Percentiles rank a stretch among this genome's conserved stretches.
phyloP scores from a whole-genome alignment of 2,888 invertebrate genomes.

The Eristalinus sepulchralis region DNA sequence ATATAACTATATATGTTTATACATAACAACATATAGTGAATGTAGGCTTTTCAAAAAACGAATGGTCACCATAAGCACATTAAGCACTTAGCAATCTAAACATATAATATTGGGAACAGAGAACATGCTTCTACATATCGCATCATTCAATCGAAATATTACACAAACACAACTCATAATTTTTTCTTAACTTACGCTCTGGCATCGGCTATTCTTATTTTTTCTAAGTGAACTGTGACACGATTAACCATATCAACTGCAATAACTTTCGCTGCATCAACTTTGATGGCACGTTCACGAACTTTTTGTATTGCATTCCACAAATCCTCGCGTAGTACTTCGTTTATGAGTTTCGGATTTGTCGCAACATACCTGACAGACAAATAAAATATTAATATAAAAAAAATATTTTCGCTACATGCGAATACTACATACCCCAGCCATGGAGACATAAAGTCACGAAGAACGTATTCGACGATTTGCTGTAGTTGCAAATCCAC shows the following conservation, averaged over 20 bases:
- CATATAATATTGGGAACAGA: too few species aligned
- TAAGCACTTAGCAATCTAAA: too few species aligned
- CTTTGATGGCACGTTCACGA: slow-evolving; percentile 86
- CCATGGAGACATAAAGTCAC: slow-evolving; percentile 91
- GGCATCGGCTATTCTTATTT: slow-evolving; percentile 89
- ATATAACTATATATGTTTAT: too few species aligned
- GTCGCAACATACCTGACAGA: slow-evolving; percentile 83
- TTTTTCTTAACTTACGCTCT: slow-evolving; percentile 85
- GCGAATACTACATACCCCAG: slow-evolving; percentile 80
- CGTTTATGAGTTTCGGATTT: slow-evolving; percentile 85
- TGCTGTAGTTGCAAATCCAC: slow-evolving; percentile 92
- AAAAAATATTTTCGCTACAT: slow-evolving; percentile 73
- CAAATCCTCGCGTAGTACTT: slow-evolving; percentile 88
- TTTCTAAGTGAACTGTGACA: slow-evolving; percentile 92
- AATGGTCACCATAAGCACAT: too few species aligned
- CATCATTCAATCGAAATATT: neutral
- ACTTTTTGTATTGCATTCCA: slow-evolving; percentile 91
- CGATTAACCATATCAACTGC: slow-evolving; percentile 91
- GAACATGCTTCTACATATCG: too few species aligned
- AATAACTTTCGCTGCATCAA: slow-evolving; percentile 91
- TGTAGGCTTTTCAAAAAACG: too few species aligned
- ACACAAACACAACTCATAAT: neutral
- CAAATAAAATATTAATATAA: slow-evolving; percentile 75
- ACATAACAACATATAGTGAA: too few species aligned
- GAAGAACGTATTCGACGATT: slow-evolving; percentile 88